Evolutionary conservation across 2,797 vertebrate species (phyloP).

Genomic region (Poecilia wingei): DNA sequence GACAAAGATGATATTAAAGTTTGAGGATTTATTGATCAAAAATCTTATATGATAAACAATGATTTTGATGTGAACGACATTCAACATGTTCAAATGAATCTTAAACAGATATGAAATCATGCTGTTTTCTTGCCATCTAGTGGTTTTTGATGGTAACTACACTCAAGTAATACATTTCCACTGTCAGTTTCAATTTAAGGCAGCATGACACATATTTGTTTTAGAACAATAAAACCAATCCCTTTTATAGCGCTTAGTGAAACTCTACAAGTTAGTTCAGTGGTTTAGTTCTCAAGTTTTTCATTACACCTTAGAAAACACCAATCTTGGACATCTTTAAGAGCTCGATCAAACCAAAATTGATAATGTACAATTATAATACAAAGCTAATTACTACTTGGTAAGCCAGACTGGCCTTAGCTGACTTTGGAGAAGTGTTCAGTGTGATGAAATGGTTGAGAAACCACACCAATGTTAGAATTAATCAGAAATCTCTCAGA

Average conservation of each 20-base stretch:
- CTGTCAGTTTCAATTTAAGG: neutral
- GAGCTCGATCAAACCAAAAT: neutral
- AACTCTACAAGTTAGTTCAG: conserved; percentile 1
- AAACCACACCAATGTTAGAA: neutral
- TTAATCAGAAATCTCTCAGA: neutral
- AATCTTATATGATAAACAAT: no score
- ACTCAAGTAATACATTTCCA: neutral
- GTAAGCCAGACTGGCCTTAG: neutral
- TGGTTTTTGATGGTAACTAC: conserved; percentile 40
- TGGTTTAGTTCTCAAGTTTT: neutral
- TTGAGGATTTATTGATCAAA: neutral
- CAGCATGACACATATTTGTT: neutral
- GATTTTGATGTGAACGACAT: neutral
- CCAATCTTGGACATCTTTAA: neutral
- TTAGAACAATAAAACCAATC: conserved; percentile 13
- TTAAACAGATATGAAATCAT: conserved; percentile 6
- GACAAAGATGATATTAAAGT: neutral
- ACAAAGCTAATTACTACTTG: neutral
- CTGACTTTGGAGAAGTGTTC: neutral
- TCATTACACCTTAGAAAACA: neutral
- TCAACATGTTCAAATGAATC: neutral
- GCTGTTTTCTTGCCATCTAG: conserved; percentile 65
- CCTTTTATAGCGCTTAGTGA: neutral
- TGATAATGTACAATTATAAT: neutral
- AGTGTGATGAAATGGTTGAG: neutral